A percentile compares a stretch with the other conserved stretches of the same genome.
phyloP scores from a whole-genome alignment of 2,113 vertebrate genomes.

The Strix uralensis region DNA sequence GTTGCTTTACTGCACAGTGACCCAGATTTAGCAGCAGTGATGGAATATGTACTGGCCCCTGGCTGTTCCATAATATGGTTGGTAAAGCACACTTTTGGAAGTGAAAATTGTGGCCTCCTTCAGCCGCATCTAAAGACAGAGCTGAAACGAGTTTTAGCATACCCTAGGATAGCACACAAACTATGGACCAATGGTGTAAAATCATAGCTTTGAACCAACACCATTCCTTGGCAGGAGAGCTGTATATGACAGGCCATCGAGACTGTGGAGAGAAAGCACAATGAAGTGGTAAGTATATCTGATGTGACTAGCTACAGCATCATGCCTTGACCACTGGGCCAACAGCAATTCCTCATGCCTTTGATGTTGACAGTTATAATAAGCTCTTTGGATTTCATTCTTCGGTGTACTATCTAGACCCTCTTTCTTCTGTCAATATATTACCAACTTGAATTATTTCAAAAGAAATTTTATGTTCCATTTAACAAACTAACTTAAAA shows the following conservation, averaged over 20 bases:
- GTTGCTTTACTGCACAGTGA: not conserved
- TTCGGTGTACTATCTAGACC: not conserved
- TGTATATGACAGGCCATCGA: not conserved
- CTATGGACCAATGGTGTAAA: not conserved
- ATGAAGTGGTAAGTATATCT: not conserved
- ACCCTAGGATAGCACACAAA: not conserved
- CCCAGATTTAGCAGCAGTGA: conserved; percentile 1
- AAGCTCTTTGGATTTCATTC: not conserved
- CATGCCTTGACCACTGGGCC: not conserved
- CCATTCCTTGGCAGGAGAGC: not conserved
- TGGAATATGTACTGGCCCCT: not conserved
- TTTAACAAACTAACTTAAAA: not conserved
- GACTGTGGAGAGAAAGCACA: not conserved
- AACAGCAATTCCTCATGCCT: not conserved
- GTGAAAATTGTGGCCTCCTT: not conserved
- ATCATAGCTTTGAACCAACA: not conserved
- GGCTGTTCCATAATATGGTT: not conserved
- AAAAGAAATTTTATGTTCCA: not conserved
- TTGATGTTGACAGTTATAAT: not conserved
- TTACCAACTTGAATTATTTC: not conserved
- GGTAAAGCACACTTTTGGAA: not conserved
- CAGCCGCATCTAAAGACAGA: not conserved
- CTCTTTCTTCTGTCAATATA: not conserved
- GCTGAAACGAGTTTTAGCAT: not conserved
- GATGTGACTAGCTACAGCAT: fast-evolving